Evolutionary conservation across 2,113 vertebrate species (phyloP).

Genomic region (Tragelaphus scriptus): DNA sequence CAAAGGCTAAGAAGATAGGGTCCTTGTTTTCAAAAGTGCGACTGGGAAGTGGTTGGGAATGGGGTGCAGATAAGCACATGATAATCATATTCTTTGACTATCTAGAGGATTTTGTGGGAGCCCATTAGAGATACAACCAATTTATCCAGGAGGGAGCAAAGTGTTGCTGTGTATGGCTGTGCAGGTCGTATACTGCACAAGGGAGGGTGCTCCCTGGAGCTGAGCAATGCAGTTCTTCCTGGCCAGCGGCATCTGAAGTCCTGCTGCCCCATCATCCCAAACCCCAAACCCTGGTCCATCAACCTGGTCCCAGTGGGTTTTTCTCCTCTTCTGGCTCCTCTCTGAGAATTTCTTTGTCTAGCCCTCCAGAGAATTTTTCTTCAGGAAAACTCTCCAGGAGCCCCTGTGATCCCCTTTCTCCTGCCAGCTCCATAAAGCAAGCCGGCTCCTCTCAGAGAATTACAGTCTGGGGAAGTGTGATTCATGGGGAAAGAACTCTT

Average conservation of each 20-base stretch:
- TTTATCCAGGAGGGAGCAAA: neutral
- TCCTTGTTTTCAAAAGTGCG: neutral
- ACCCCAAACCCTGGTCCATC: neutral
- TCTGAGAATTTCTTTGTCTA: slow-evolving; percentile 44
- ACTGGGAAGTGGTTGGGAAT: neutral
- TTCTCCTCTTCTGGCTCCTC: neutral
- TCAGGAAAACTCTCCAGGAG: neutral
- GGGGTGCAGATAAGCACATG: neutral
- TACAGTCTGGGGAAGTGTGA: slow-evolving; percentile 65
- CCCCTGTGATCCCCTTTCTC: neutral
- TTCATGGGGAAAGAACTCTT: slow-evolving; percentile 70
- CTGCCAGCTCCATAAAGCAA: slow-evolving; percentile 54
- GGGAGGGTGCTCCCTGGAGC: neutral
- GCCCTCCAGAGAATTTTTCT: slow-evolving; percentile 38
- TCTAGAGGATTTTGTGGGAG: neutral
- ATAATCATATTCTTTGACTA: neutral
- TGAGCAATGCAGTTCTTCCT: neutral
- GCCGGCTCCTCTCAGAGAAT: slow-evolving; percentile 42
- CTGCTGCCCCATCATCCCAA: neutral
- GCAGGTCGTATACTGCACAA: neutral
- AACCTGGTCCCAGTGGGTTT: neutral
- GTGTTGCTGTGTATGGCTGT: neutral
- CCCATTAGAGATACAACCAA: neutral
- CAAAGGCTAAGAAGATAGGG: slow-evolving; percentile 5
- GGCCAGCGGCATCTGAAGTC: neutral